Evolutionary conservation across 2,888 invertebrate species (phyloP).

Genomic region (Calliphora vomitoria): DNA sequence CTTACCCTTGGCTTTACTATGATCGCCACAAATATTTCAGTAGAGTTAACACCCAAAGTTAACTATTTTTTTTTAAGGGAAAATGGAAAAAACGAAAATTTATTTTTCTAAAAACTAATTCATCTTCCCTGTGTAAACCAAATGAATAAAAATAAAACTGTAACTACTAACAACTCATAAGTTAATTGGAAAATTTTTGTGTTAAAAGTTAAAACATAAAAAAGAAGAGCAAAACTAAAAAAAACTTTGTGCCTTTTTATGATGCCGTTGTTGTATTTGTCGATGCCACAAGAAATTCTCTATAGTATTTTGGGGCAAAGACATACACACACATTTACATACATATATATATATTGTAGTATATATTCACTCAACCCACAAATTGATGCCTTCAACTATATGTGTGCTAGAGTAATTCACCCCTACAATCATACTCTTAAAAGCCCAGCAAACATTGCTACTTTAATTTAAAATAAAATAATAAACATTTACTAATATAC

Average conservation of each 20-base stretch:
- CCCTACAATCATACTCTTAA: not conserved
- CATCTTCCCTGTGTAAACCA: conserved; percentile 43
- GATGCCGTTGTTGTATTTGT: conserved; percentile 31
- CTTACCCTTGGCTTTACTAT: not conserved
- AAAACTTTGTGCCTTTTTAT: conserved; percentile 35
- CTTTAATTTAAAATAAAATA: too few relatives aligned
- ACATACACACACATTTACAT: conserved; percentile 26
- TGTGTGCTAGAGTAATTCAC: not conserved
- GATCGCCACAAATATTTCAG: conserved; percentile 41
- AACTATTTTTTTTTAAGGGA: not conserved
- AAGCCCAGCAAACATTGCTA: not conserved
- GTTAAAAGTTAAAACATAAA: conserved; percentile 47
- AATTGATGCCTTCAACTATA: not conserved
- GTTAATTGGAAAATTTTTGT: conserved; percentile 72
- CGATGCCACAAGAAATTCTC: conserved; percentile 58
- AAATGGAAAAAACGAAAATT: conserved; percentile 36
- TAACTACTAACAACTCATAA: conserved; percentile 62
- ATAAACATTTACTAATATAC: too few relatives aligned
- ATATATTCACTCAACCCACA: not conserved
- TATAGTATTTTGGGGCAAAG: conserved; percentile 50
- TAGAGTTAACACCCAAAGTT: conserved; percentile 35
- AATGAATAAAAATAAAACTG: conserved; percentile 43
- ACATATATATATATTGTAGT: too few relatives aligned
- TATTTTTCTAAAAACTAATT: conserved; percentile 52
- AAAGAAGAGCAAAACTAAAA: conserved; percentile 16